phyloP scores from a whole-genome alignment of 2,797 vertebrate species.

The Chaetodon trifasciatus region DNA sequence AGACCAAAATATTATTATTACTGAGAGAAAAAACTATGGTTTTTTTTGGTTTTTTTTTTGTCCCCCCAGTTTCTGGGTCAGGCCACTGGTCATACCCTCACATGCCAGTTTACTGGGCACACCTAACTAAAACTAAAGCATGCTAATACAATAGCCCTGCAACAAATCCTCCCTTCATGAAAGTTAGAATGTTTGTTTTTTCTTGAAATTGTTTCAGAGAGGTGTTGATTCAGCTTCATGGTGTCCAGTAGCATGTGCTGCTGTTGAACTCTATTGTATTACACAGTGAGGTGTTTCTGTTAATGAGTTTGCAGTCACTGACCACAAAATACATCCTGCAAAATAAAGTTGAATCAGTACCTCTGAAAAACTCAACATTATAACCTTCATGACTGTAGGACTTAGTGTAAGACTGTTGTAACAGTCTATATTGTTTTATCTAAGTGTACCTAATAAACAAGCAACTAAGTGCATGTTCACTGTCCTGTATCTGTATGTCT shows the following conservation, averaged over 20 bases:
- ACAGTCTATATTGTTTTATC: neutral
- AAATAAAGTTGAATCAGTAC: neutral
- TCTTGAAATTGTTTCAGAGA: no score
- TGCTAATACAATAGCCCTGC: neutral
- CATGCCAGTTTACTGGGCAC: neutral
- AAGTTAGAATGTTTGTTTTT: no score
- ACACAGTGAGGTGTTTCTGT: no score
- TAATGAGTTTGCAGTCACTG: no score
- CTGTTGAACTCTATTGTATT: no score
- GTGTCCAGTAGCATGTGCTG: no score
- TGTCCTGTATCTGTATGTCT: slow-evolving; percentile 23
- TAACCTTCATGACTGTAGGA: neutral
- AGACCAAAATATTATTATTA: no score
- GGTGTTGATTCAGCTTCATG: no score
- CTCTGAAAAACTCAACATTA: neutral
- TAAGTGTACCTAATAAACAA: neutral
- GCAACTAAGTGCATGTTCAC: neutral
- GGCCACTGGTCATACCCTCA: neutral
- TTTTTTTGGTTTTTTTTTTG: no score
- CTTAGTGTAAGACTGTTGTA: neutral
- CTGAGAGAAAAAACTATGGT: no score
- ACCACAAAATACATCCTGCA: no score
- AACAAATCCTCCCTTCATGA: neutral
- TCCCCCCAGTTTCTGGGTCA: no score
- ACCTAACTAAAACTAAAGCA: neutral